These are phyloP conservation scores for Peromyscus eremicus DNA, from an alignment of 2,797 vertebrate genomes.

Conservation along the genomic window DNA sequence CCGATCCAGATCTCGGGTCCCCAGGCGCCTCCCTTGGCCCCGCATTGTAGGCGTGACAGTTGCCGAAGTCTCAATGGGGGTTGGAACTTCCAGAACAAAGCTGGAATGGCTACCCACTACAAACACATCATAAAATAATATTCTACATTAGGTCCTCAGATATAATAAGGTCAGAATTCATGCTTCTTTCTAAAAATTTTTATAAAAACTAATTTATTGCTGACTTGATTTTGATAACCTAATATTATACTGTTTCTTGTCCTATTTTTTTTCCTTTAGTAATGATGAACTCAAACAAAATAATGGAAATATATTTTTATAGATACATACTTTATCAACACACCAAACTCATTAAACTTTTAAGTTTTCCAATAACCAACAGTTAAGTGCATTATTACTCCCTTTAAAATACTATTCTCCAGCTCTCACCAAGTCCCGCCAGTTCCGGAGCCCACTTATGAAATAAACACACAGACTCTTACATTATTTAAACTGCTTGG, in stretches of 20 bases:
- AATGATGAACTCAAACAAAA: background rate
- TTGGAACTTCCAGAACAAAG: too few relatives aligned
- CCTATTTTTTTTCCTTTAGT: background rate
- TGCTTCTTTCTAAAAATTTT: background rate
- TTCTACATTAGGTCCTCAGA: background rate
- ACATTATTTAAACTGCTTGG: too few relatives aligned
- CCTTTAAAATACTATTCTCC: background rate
- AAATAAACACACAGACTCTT: too few relatives aligned
- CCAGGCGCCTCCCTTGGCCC: too few relatives aligned
- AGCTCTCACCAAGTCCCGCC: too few relatives aligned
- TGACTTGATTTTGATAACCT: background rate
- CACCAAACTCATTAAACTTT: background rate
- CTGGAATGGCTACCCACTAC: too few relatives aligned
- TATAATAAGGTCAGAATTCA: background rate
- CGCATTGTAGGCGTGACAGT: too few relatives aligned
- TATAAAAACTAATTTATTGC: conserved; percentile 12
- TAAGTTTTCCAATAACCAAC: background rate
- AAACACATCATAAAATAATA: too few relatives aligned
- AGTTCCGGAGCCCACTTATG: too few relatives aligned
- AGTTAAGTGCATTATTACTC: background rate
- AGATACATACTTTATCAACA: background rate
- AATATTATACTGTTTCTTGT: background rate
- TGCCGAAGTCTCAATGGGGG: too few relatives aligned
- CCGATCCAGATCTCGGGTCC: too few relatives aligned
- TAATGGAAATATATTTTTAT: background rate